Percentiles rank a stretch among this genome's conserved stretches.
phyloP scores from a whole-genome alignment of 2,113 vertebrate genomes.

The Turdus rufiventris region DNA sequence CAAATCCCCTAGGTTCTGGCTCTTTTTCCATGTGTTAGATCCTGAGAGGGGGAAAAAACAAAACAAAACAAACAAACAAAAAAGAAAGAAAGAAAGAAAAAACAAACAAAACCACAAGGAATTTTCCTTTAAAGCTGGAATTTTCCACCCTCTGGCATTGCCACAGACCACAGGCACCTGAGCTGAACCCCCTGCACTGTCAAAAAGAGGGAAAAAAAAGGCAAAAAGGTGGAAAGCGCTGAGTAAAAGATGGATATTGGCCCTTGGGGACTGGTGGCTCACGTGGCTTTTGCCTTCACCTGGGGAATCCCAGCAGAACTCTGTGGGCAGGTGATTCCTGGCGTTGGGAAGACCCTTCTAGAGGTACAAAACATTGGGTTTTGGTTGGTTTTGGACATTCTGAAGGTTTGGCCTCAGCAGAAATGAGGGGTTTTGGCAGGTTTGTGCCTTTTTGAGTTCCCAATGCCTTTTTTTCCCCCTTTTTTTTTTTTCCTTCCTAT shows the following conservation, averaged over 20 bases:
- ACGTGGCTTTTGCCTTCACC: not conserved
- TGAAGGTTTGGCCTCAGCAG: not conserved
- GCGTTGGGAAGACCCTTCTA: not conserved
- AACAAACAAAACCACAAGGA: not conserved
- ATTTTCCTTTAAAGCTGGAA: not conserved
- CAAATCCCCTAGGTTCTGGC: not conserved
- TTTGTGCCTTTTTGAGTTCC: slow-evolving; percentile 63
- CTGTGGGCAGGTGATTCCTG: not conserved
- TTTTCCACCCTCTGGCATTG: not conserved
- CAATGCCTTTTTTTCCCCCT: not conserved
- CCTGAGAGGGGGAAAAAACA: not conserved
- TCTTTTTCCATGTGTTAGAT: not conserved
- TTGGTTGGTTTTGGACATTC: not conserved
- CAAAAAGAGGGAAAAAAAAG: not conserved
- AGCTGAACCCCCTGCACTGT: not conserved
- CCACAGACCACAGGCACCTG: not conserved
- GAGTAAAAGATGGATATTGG: not conserved
- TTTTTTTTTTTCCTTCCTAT: not conserved
- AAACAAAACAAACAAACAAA: no score
- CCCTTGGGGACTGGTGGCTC: not conserved
- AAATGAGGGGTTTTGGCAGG: not conserved
- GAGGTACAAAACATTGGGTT: not conserved
- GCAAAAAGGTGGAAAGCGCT: not conserved
- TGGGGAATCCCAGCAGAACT: not conserved
- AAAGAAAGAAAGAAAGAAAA: not conserved